phyloP scores from a whole-genome alignment of 2,113 vertebrate genomes.

The Phocoena phocoena region DNA sequence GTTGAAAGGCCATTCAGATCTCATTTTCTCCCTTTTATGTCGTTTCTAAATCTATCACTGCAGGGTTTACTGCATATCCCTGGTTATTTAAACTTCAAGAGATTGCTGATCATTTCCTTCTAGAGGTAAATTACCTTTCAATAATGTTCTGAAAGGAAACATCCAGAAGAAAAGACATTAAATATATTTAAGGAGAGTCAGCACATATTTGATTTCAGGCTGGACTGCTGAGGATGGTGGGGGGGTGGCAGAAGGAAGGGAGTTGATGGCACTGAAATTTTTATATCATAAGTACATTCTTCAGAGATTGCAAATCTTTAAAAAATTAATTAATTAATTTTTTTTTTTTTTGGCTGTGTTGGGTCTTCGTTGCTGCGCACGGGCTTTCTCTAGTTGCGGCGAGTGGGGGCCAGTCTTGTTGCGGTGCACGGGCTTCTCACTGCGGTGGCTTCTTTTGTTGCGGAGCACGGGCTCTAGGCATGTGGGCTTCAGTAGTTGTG shows the following conservation, averaged over 20 bases:
- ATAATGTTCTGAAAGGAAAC: not conserved
- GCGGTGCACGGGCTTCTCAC: too few species aligned
- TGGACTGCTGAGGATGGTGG: not conserved
- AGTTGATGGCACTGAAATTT: not conserved
- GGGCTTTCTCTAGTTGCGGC: too few species aligned
- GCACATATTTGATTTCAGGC: not conserved
- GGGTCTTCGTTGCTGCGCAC: fast-evolving
- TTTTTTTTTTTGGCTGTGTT: too few species aligned
- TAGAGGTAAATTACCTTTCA: not conserved
- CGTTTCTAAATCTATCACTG: not conserved
- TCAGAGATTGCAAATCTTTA: not conserved
- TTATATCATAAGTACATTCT: not conserved
- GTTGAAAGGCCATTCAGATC: not conserved
- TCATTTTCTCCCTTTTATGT: not conserved
- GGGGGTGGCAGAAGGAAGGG: not conserved
- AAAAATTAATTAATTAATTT: too few species aligned
- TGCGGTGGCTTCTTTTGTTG: too few species aligned
- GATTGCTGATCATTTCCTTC: not conserved
- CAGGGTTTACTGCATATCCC: not conserved
- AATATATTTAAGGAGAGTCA: not conserved
- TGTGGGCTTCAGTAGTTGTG: too few species aligned
- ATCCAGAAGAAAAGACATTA: not conserved
- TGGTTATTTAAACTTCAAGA: not conserved
- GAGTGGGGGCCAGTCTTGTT: too few species aligned
- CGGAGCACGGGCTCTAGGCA: too few species aligned